Conservation (phyloP, 2,888 invertebrate species). For the Tribolium freemani region DNA sequence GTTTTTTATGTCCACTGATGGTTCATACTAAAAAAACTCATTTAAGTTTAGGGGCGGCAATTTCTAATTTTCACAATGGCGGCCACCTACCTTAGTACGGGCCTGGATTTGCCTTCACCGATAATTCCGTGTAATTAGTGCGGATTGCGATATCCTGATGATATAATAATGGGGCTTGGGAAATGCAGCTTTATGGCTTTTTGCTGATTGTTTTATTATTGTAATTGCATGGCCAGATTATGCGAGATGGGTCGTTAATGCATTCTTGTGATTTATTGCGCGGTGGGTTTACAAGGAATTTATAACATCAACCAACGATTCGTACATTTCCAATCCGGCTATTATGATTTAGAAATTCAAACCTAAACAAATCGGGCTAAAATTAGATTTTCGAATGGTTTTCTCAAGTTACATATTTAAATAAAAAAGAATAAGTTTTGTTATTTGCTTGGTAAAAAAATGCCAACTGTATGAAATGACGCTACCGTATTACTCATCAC, state of each 20-base stretch:
- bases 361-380: not conserved
- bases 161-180: constrained; percentile 1
- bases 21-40: too few relatives aligned
- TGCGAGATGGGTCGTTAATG: not conserved
- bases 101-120: constrained; percentile 10
- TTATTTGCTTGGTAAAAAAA: not conserved
- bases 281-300: not conserved
- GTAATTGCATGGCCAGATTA: not conserved
- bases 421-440: not conserved
- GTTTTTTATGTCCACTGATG: too few relatives aligned
- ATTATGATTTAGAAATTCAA: not conserved
- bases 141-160: constrained; percentile 1
- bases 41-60: too few relatives aligned
- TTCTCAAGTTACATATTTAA: not conserved
- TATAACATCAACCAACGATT: not conserved
- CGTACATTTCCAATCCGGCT: not conserved
- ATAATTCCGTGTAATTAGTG: not conserved
- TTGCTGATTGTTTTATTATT: not conserved
- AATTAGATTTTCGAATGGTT: not conserved
- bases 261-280: not conserved
- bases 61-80: too few relatives aligned
- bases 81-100: too few relatives aligned
- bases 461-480: too few relatives aligned
- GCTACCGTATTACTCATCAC: too few relatives aligned
- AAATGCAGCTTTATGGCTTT: not conserved